These are phyloP conservation scores for Dendrocopos noguchii DNA, from an alignment of 2,113 vertebrate genomes.

Conservation along the genomic window DNA sequence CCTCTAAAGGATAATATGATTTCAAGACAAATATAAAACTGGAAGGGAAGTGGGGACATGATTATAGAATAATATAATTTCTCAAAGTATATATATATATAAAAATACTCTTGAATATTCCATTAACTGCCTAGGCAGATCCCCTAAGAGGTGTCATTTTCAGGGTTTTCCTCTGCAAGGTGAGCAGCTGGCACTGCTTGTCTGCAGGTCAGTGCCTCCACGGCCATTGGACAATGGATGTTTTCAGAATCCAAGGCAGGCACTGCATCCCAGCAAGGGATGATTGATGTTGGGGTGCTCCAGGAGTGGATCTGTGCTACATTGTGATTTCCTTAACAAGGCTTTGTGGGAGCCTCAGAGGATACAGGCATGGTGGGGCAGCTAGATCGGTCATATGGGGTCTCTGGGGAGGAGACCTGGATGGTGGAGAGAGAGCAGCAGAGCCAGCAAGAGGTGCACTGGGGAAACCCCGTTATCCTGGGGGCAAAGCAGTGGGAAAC, in stretches of 20 bases:
- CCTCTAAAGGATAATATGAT: background rate
- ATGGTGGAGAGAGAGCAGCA: background rate
- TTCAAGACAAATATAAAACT: background rate
- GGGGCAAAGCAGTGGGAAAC: background rate
- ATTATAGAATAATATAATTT: background rate
- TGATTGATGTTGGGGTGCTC: rapidly evolving
- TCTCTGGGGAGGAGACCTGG: background rate
- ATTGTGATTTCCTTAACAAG: background rate
- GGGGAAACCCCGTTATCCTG: background rate
- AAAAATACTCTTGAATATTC: background rate
- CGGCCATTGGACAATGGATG: rapidly evolving
- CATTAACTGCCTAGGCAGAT: background rate
- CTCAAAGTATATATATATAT: background rate
- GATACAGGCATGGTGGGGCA: background rate
- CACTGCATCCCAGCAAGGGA: background rate
- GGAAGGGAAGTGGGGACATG: background rate
- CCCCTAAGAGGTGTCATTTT: background rate
- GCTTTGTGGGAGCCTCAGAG: background rate
- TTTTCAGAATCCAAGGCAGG: background rate
- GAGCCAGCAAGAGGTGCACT: background rate
- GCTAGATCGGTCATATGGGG: background rate
- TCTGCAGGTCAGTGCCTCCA: background rate
- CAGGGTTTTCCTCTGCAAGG: background rate
- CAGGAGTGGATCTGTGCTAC: background rate
- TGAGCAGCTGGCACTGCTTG: background rate